Evolutionary conservation across 2,888 invertebrate genomes (phyloP), one percentile per base, ranked within the genome.

Genomic region (Spodoptera picta): DNA sequence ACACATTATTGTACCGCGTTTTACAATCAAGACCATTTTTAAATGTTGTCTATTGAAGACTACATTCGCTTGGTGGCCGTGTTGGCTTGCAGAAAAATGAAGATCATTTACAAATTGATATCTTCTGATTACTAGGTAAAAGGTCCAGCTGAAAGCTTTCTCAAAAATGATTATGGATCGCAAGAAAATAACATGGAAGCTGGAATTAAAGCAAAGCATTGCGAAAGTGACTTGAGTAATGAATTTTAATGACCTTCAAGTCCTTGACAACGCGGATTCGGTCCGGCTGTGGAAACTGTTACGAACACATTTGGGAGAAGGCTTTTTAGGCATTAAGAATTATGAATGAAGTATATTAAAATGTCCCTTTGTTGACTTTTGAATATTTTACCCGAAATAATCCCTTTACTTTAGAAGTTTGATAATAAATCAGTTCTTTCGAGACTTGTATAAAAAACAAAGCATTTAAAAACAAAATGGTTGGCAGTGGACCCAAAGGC

Each of bases 211-310:
- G 43, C 53, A 58, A 59, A 59, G 55, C 60, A 9, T n/a, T 52
- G 43, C 59, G 55, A 58, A 57, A 58, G 52, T 56, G 67, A 67
- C 60, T 71, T 74, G 23, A 61, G 7, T 65, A 67, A 74, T 73
- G 63, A 71, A 70, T 74, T 70, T 74, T 67, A 73, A 73, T 63
- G 62, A 59, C 42, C n/a, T 42, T 43, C 23, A 54, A 73, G 63
- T 67, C 67, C 71, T 67, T 67, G 67, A 67, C 58, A 67, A 52
- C 57, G 7, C 50, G 49, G 48, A 52, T 46, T 56, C 14, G n/a
- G 45, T 43, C 43, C 41, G 48, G 44, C 55, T 56, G 27, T 19
- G 31, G 49, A 46, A 59, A 68, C 45, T 45, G 50, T 66, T 65
- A 47, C 54, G 48, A 9, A 43, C n/a, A 55, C 36, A 48, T 58